A percentile compares a stretch with the other conserved stretches of the same genome.
These are phyloP conservation scores for Physeter macrocephalus DNA, from an alignment of 2,113 vertebrate genomes.

Conservation along the genomic window DNA sequence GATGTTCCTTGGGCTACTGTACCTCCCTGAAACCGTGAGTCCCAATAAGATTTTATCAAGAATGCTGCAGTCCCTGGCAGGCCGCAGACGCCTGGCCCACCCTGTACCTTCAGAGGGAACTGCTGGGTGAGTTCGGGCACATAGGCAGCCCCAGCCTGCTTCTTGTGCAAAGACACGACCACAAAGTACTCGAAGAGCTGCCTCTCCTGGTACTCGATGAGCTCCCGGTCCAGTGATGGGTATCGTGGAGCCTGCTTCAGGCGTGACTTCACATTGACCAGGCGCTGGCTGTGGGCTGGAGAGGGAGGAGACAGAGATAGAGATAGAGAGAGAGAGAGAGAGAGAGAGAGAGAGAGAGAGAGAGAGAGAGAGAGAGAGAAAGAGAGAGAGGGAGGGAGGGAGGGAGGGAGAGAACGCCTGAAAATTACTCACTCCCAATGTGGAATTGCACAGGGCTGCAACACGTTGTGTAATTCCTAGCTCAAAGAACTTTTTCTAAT, in stretches of 20 bases:
- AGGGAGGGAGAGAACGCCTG: fast-evolving
- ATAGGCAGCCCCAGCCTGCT: slow-evolving; percentile 90
- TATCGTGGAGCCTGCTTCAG: slow-evolving; percentile 88
- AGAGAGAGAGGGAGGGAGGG: fast-evolving
- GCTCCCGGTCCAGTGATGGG: slow-evolving; percentile 88
- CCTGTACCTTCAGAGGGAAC: slow-evolving; percentile 91
- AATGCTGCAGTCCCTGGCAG: fast-evolving
- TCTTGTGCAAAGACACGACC: slow-evolving; percentile 93
- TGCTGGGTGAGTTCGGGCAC: slow-evolving; percentile 96
- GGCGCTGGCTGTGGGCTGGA: slow-evolving; percentile 91
- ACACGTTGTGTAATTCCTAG: neutral
- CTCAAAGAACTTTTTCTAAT: neutral
- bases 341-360: fast-evolving
- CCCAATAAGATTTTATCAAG: too few relatives aligned
- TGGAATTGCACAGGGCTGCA: fast-evolving
- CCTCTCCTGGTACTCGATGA: slow-evolving; percentile 90
- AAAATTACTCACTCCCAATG: fast-evolving
- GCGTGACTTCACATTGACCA: slow-evolving; percentile 94
- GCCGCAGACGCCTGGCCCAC: fast-evolving
- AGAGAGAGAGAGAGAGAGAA: fast-evolving
- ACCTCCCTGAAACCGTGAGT: neutral
- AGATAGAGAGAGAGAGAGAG: fast-evolving
- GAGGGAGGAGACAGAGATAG: too few relatives aligned
- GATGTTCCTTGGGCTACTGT: neutral
- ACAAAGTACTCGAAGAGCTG: slow-evolving; percentile 97